Conservation (phyloP, 2,113 vertebrate genomes). For the Scomber japonicus region DNA sequence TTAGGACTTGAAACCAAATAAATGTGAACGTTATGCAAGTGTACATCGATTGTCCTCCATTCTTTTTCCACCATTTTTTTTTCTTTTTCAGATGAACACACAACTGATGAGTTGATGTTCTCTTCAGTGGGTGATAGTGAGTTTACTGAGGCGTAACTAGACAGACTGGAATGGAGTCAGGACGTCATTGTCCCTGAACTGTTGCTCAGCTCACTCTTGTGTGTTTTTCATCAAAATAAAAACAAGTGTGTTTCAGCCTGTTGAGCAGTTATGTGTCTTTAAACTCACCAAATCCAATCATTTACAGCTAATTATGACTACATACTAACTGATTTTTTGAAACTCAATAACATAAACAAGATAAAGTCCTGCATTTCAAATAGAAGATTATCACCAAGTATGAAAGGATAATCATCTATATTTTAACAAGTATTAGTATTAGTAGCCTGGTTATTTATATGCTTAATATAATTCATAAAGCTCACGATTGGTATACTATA, state of each 20-base stretch:
- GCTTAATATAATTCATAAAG: too few relatives aligned
- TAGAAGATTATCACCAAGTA: too few relatives aligned
- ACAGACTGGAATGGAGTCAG: slow-evolving; percentile 7
- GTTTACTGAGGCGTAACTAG: slow-evolving; percentile 6
- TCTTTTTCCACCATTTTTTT: slow-evolving; percentile 3
- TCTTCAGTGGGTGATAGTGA: slow-evolving; percentile 20
- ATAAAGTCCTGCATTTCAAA: too few relatives aligned
- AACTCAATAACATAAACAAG: too few relatives aligned
- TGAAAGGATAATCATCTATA: too few relatives aligned
- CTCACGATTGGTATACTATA: too few relatives aligned
- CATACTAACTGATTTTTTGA: too few relatives aligned
- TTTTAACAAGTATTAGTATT: too few relatives aligned
- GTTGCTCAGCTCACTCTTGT: neutral
- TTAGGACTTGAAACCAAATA: slow-evolving; percentile 98
- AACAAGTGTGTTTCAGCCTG: slow-evolving; percentile 31
- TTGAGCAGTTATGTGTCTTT: neutral
- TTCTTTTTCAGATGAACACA: neutral
- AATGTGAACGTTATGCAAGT: slow-evolving; percentile 97
- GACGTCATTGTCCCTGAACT: slow-evolving; percentile 68
- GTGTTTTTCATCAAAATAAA: slow-evolving; percentile 55
- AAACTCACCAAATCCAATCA: neutral
- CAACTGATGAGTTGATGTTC: slow-evolving; percentile 9
- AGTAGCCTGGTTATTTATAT: too few relatives aligned
- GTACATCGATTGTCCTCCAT: slow-evolving; percentile 25
- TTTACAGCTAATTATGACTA: too few relatives aligned